phyloP scores from a whole-genome alignment of 2,797 vertebrate genomes.

The Dicrostonyx torquatus region DNA sequence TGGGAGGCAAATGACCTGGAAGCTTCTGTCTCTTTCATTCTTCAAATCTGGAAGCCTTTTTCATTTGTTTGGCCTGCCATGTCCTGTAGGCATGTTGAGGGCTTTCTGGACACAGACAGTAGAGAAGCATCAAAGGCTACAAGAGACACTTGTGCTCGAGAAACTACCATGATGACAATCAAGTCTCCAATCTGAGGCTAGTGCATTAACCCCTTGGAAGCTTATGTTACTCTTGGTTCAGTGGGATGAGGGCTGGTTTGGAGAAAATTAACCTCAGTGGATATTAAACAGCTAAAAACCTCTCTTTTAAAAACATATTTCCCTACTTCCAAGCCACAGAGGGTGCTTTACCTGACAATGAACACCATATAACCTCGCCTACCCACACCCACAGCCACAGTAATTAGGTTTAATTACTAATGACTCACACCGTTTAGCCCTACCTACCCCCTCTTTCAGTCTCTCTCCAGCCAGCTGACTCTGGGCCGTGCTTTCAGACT shows the following conservation, averaged over 20 bases:
- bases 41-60: neutral
- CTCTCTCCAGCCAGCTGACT: neutral
- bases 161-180: neutral
- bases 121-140: neutral
- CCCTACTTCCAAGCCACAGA: neutral
- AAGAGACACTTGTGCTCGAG: neutral
- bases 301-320: neutral
- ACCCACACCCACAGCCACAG: neutral
- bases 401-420: neutral
- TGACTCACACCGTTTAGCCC: neutral
- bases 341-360: neutral
- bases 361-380: neutral
- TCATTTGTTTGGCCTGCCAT: neutral
- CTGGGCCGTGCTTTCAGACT: neutral
- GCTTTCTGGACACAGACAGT: neutral
- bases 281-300: constrained; percentile 12
- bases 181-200: neutral
- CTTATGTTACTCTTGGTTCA: neutral
- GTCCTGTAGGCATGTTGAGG: neutral
- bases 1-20: neutral
- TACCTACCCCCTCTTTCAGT: neutral
- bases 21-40: neutral
- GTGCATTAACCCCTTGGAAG: neutral
- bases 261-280: neutral
- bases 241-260: neutral